Base-by-base conservation (phyloP, 2,888 invertebrate genomes). In the Caenorhabditis sp. region DNA sequence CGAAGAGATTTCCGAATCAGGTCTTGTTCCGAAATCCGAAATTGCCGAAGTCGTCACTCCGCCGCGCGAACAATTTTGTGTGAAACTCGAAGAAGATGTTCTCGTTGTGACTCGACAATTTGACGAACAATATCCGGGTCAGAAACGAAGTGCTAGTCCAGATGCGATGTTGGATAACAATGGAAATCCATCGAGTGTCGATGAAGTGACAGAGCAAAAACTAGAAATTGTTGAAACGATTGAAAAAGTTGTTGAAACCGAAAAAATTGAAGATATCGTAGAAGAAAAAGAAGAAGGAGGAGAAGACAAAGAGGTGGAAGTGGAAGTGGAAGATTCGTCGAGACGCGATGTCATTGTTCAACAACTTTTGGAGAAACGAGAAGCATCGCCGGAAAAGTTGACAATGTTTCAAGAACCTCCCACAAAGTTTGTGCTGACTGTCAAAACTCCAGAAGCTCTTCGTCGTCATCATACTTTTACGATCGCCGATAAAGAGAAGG, bases 341-440 rank as follows among this genome's bases (percentile, higher is more conserved):
- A 68, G 68, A 50, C 68, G 10, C 14, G 43, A 43, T 10, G 43
- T 43, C 2, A 17, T 43, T 43, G 43, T 43, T 14, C 43, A 43
- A 5, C 43, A 43, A 3, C 43, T 43, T 43, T 14, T 43, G 14
- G 43, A 43, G 17, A 26, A 72, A 21, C 64, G 67, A 65, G 54
- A 65, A 21, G 59, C 55, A 14, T 72, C 72, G 2, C 72, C 78
- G 3, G 75, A 78, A 57, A 58, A 69, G 64, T 78, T 67, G 61
- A 58, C 76, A 14, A 61, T 78, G 36, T 62, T 65, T 27, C 72
- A 69, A 24, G 72, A 76, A 50, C 67, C 73, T n/a, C 73, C 78
- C 4, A 64, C 66, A 43, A 75, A 70, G 51, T 66, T 64, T 55
- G 55, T 72, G 31, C 36, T 71, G 53, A 68, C 62, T 21, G 59